Conservation (phyloP, 2,797 vertebrate genomes). For the Hemitrygon akajei region DNA sequence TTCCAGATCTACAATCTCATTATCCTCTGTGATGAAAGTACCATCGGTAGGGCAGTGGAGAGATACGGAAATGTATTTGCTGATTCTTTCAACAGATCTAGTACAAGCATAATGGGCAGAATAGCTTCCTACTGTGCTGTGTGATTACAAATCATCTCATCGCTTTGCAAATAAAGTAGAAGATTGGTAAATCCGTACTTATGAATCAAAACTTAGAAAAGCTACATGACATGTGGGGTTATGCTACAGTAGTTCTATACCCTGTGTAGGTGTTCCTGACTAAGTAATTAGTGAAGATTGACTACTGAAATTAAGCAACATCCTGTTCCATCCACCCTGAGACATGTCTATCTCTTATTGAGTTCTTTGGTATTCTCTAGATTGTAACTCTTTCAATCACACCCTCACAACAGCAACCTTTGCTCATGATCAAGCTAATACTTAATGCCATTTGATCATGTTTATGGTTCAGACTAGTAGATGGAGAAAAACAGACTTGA, state of each 20-base stretch:
- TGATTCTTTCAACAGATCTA: background rate
- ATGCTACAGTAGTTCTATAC: background rate
- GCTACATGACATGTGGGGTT: background rate
- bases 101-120: background rate
- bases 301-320: background rate
- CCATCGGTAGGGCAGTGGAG: no score
- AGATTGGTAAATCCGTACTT: background rate
- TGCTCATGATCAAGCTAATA: background rate
- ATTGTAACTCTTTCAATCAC: background rate
- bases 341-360: background rate
- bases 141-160: background rate
- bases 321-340: background rate
- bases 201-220: background rate
- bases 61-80: no score
- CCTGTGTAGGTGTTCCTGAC: background rate
- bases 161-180: background rate
- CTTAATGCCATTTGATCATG: background rate
- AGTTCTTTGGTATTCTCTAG: background rate
- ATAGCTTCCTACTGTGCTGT: background rate
- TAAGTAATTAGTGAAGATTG: background rate
- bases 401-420: background rate
- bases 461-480: background rate
- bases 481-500: background rate
- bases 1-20: no score
- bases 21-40: no score